Evolutionary conservation across 2,888 invertebrate species (phyloP), one percentile per base, ranked within the genome.

Genomic region (Yponomeuta evonymella): DNA sequence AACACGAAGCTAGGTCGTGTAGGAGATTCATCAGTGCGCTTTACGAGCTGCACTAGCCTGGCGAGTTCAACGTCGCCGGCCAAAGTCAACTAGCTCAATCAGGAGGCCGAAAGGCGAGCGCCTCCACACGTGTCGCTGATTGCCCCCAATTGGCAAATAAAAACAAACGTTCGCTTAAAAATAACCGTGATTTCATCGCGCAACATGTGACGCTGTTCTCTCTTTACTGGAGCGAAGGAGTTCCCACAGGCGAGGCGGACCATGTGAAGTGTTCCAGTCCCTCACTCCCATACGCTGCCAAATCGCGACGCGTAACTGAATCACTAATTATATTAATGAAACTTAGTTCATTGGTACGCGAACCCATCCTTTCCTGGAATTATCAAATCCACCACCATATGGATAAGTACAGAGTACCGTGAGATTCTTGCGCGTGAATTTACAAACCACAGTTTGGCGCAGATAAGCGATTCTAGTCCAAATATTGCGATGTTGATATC

Each of bases 61-160:
- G 67, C 48, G 66, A 66, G 66, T 58, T 66, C 68, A 51, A 11
- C 51, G 68, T 68, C 51, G 51, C 67, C 51, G 5, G 15, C 15
- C 51, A 5, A 70, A 71, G 71, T 65, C 70, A 71, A 87, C 81
- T 83, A 86, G 86, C 86, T 88, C 83, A 89, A 88, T 88, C 81
- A 86, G 80, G 77, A 79, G 81, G 83, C 81, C 81, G 73, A 82
- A 80, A 88, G 86, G 83, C 86, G 81, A 81, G 79, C 86, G 83
- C 86, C 88, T 88, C 48, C 89, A 90, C 92, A 91, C 92, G 92
- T 92, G 91, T 87, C 90, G 82, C 79, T 92, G 91, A 92, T 92
- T 91, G 92, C 87, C 90, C 91, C 82, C 92, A 92, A 92, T 92
- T 92, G 92, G 90, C 90, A 88, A 92, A 92, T 92, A 91, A 92